These are phyloP conservation scores for Microcebus ravelobensis DNA, from an alignment of 2,113 vertebrate species.

Conservation along the genomic window DNA sequence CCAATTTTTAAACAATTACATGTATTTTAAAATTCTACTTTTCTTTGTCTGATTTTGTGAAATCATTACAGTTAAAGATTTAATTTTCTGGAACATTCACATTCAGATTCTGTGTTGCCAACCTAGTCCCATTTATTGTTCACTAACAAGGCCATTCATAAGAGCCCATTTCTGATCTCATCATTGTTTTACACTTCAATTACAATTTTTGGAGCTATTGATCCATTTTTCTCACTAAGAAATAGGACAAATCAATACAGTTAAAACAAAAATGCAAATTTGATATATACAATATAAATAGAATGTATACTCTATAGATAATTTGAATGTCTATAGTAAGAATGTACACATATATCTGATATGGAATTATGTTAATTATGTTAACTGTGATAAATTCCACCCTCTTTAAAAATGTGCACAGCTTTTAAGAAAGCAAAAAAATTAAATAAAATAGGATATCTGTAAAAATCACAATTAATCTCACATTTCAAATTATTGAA, in stretches of 20 bases:
- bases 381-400: neutral
- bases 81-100: neutral
- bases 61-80: neutral
- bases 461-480: neutral
- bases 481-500: constrained; percentile 21
- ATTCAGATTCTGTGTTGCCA: neutral
- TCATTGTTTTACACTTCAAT: neutral
- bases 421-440: neutral
- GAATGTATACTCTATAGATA: neutral
- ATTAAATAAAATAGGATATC: neutral
- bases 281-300: neutral
- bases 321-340: neutral
- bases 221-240: neutral
- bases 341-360: neutral
- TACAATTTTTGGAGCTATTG: neutral
- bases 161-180: neutral
- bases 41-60: neutral
- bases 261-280: neutral
- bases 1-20: neutral
- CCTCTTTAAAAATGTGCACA: neutral
- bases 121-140: neutral
- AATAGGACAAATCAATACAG: neutral
- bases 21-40: neutral
- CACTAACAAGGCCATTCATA: neutral
- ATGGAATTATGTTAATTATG: neutral